These are phyloP conservation scores for Sitta europaea DNA, from an alignment of 2,113 vertebrate genomes.

Conservation along the genomic window DNA sequence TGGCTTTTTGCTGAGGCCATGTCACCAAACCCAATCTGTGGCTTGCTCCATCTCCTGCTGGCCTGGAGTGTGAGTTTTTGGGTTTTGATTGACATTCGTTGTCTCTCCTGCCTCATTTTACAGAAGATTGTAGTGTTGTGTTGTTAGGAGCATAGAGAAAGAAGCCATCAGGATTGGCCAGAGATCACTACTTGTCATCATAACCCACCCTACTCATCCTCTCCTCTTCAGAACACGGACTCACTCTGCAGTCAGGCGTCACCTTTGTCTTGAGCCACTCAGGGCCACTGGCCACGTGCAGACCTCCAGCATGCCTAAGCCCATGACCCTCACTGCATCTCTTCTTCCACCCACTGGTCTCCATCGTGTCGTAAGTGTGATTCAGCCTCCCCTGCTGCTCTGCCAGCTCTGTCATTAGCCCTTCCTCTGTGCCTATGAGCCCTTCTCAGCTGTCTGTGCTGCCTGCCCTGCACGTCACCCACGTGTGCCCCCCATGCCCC, in stretches of 20 bases:
- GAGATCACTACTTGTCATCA: not conserved
- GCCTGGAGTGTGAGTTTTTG: not conserved
- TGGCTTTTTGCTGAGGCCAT: not conserved
- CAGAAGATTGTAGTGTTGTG: not conserved
- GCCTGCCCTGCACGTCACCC: not conserved
- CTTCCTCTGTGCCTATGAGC: not conserved
- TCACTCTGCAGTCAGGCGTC: slow-evolving; percentile 29
- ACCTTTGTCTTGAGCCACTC: slow-evolving; percentile 1
- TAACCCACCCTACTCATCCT: slow-evolving; percentile 9
- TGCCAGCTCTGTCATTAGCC: slow-evolving; percentile 17
- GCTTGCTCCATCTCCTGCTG: not conserved
- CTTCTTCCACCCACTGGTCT: slow-evolving; percentile 51
- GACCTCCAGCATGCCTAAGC: slow-evolving; percentile 38
- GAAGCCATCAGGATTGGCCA: not conserved
- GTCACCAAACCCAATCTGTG: not conserved
- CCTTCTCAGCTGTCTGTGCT: not conserved
- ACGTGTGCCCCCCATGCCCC: not conserved
- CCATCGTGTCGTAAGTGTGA: slow-evolving; percentile 40
- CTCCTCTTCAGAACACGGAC: not conserved
- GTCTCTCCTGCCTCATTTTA: not conserved
- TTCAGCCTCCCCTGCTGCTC: slow-evolving; percentile 10
- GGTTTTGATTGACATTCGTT: not conserved
- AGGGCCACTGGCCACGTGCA: not conserved
- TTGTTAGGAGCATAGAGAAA: not conserved
- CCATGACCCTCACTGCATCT: slow-evolving; percentile 45